These are phyloP conservation scores for Channa maculata DNA, from an alignment of 2,113 vertebrate genomes.

Conservation along the genomic window DNA sequence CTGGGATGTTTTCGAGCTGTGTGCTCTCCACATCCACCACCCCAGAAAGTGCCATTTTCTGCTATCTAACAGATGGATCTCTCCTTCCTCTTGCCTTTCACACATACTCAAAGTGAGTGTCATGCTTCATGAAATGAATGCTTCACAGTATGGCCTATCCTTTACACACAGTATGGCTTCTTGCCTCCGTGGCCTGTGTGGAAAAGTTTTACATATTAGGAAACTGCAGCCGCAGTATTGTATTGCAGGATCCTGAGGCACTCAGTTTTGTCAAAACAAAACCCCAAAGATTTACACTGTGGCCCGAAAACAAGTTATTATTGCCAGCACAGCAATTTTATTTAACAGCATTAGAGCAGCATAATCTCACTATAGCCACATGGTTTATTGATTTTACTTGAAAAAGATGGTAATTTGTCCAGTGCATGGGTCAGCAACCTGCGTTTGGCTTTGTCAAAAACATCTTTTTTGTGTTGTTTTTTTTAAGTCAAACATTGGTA, in stretches of 20 bases:
- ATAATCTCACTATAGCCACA: neutral
- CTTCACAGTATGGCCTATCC: neutral
- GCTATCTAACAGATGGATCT: slow-evolving; percentile 1
- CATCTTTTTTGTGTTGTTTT: too few relatives aligned
- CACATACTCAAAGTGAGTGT: neutral
- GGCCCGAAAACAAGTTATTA: neutral
- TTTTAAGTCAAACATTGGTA: too few relatives aligned
- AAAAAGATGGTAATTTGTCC: too few relatives aligned
- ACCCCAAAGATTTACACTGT: neutral
- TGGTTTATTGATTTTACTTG: too few relatives aligned
- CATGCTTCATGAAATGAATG: slow-evolving; percentile 1
- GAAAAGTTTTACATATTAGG: neutral
- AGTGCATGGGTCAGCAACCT: too few relatives aligned
- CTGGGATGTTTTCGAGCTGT: neutral
- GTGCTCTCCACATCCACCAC: neutral
- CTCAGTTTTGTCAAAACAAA: neutral
- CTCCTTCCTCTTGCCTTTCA: slow-evolving; percentile 1
- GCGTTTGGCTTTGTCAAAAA: too few relatives aligned
- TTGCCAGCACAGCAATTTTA: neutral
- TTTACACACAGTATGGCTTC: neutral
- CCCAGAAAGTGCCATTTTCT: neutral
- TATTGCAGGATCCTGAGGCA: neutral
- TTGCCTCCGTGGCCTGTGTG: neutral
- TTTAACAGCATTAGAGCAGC: neutral
- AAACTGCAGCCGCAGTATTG: neutral